A percentile compares a stretch with the other conserved stretches of the same genome.
phyloP scores from a whole-genome alignment of 2,113 vertebrate genomes.

The Leiothrix lutea region DNA sequence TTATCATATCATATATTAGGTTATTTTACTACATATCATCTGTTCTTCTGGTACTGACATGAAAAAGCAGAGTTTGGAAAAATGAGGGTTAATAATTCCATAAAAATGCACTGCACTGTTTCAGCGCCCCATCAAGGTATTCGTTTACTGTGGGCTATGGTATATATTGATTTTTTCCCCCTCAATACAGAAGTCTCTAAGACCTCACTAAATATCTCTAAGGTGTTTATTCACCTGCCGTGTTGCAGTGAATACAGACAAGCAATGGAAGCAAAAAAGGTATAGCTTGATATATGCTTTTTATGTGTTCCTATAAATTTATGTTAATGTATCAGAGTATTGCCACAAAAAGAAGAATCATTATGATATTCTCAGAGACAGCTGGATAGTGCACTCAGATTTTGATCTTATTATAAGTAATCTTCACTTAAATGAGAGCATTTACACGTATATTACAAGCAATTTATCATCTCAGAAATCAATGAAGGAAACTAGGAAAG shows the following conservation, averaged over 20 bases:
- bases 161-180: background rate
- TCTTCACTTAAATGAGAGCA: constrained; percentile 11
- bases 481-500: constrained; percentile 3
- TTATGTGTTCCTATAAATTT: background rate
- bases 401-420: background rate
- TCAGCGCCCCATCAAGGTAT: background rate
- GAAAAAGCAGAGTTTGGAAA: background rate
- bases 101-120: background rate
- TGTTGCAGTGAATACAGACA: background rate
- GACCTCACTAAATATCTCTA: background rate
- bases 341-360: background rate
- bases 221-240: background rate
- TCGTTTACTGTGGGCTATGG: fast-evolving
- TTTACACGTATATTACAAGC: constrained; percentile 32
- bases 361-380: constrained; percentile 5
- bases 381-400: background rate
- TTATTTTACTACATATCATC: background rate
- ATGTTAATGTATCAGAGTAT: background rate
- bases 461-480: constrained; percentile 23
- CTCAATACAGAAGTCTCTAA: background rate
- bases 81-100: background rate
- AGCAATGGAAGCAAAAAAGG: background rate
- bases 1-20: background rate
- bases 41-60: background rate
- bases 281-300: background rate